Base-by-base conservation (phyloP, 1,140 invertebrate genomes). In the Sesamia nonagrioides region DNA sequence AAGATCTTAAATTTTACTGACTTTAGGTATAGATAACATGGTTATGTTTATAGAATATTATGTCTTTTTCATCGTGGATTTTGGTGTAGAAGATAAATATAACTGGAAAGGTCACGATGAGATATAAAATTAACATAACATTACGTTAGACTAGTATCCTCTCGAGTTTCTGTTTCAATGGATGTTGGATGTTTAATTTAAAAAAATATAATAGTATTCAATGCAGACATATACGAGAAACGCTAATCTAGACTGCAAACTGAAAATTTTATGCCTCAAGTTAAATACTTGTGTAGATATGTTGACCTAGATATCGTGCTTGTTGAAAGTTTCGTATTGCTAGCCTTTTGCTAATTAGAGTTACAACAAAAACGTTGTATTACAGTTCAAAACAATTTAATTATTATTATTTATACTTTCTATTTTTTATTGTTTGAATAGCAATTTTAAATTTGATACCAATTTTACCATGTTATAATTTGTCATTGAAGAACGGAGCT, bases 1-100 rank as follows among this genome's bases (percentile, higher is more conserved):
- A 69, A 42, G 17, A 42, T 35, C 42, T 50, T 69, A 33, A 50
- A 50, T 50, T 50, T 21, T 42, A 69, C 42, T 21, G 21, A 69
- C 15, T 69, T 50, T 11, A 1, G 8, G 6, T 48, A 21, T 8
- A 66, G 66, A 69, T 69, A 69, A 69, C 18, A 9, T 68, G 50
- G 42, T 69, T 50, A 33, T 69, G 42, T 69, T 50, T 69, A 42
- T 66, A 21, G 61, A 56, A 21, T 17, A 6, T 56, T 56, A 50
- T 50, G 45, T 11, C 15, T 35, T 42, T 42, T 13, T 66, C 61
- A 8, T 66, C 42, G 37, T 66, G 42, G 37, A n/a, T 66, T 66
- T 66, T 9, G n/a, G 17, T 42, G 18, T 42, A 40, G 21, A 66
- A 66, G 17, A 42, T 42, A 17, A 42, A 66, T 17, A 42, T 63